phyloP scores from a whole-genome alignment of 2,797 vertebrate genomes.

The Anomalospiza imberbis region DNA sequence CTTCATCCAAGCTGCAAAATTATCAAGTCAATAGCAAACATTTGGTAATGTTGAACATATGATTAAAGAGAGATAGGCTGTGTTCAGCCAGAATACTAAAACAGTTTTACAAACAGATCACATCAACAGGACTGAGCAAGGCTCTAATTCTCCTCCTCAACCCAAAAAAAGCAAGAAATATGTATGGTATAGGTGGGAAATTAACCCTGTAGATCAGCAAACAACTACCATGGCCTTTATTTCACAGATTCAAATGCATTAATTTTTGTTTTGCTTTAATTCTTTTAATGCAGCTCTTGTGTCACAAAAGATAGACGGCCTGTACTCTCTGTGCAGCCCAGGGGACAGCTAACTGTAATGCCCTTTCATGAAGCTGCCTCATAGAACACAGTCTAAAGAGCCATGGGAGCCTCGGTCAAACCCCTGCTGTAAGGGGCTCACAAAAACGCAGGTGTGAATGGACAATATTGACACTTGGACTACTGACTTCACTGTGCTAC shows the following conservation, averaged over 20 bases:
- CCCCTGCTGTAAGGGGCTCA: background rate
- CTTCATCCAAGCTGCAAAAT: conserved; percentile 14
- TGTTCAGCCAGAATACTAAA: background rate
- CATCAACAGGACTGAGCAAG: background rate
- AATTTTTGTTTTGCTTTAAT: background rate
- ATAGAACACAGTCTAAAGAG: accelerated
- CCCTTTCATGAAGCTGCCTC: background rate
- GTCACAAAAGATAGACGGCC: background rate
- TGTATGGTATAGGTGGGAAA: background rate
- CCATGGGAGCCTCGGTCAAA: background rate
- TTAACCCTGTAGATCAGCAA: background rate
- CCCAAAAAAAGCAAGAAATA: background rate
- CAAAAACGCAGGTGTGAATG: background rate
- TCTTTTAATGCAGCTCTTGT: background rate
- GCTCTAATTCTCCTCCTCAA: background rate
- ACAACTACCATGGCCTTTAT: background rate
- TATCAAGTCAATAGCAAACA: conserved; percentile 25
- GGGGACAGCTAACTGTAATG: accelerated
- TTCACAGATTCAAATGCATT: background rate
- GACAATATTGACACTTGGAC: background rate
- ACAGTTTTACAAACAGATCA: conserved; percentile 24
- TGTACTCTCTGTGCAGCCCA: accelerated
- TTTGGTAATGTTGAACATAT: background rate
- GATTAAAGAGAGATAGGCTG: background rate
- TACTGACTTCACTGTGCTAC: background rate